Evolutionary conservation across 2,888 invertebrate genomes (phyloP).

Genomic region (Tachina lurida): DNA sequence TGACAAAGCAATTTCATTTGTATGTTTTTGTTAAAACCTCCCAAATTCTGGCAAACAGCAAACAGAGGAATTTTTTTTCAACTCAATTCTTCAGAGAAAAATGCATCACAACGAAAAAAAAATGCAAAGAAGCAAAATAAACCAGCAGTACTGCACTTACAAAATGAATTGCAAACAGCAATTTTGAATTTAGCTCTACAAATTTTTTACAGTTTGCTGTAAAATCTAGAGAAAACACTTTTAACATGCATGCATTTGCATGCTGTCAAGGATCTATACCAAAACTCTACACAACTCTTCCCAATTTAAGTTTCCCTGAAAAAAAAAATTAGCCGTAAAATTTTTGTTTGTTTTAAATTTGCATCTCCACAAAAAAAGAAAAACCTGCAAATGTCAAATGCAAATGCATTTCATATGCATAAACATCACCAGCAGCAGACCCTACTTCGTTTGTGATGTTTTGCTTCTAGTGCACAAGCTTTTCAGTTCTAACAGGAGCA

Average conservation of each 20-base stretch:
- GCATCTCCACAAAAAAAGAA: not conserved
- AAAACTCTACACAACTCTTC: not conserved
- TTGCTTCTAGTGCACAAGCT: constrained; percentile 1
- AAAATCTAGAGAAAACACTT: constrained; percentile 20
- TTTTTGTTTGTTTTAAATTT: not conserved
- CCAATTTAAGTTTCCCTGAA: not conserved
- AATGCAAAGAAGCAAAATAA: constrained; percentile 3
- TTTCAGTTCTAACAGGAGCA: not conserved
- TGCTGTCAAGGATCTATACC: constrained; percentile 1
- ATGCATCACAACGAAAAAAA: constrained; percentile 35
- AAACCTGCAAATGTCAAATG: constrained; percentile 32
- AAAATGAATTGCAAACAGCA: constrained; percentile 48
- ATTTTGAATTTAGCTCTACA: constrained; percentile 43
- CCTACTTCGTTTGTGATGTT: constrained; percentile 5
- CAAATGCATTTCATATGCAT: constrained; percentile 45
- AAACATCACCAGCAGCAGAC: constrained; percentile 32
- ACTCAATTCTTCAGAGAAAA: constrained; percentile 51
- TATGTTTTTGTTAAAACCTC: constrained; percentile 31
- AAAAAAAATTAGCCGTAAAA: not conserved
- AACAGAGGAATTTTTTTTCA: not conserved
- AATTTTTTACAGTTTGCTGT: constrained; percentile 18
- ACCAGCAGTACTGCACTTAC: constrained; percentile 7
- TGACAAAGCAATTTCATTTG: constrained; percentile 72
- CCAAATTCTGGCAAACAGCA: not conserved
- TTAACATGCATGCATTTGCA: constrained; percentile 28